phyloP scores from a whole-genome alignment of 2,113 vertebrate genomes.

The Chitala chitala region DNA sequence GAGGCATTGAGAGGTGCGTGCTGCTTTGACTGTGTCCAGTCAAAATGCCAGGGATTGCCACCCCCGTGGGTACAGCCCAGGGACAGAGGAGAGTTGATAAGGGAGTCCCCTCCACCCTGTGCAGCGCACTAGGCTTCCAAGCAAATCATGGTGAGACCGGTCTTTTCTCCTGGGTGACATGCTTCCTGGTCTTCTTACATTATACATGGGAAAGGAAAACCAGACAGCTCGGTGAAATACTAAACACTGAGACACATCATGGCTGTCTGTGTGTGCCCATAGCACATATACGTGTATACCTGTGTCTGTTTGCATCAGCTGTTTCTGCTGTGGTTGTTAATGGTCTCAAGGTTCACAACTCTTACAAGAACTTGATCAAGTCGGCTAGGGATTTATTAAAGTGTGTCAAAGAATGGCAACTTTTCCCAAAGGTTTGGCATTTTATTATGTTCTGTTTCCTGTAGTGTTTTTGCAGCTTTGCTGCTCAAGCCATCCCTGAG shows the following conservation, averaged over 20 bases:
- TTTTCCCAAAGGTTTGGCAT: neutral
- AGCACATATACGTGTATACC: slow-evolving; percentile 1
- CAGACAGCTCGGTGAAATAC: slow-evolving; percentile 35
- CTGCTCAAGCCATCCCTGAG: neutral
- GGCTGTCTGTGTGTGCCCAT: too few relatives aligned
- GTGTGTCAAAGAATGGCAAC: neutral
- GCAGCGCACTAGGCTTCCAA: too few relatives aligned
- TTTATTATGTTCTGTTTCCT: neutral
- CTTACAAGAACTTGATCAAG: neutral
- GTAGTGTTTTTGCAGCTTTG: neutral
- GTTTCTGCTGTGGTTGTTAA: slow-evolving; percentile 37
- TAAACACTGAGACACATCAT: too few relatives aligned
- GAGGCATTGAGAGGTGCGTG: neutral
- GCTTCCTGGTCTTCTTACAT: neutral
- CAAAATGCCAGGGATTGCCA: neutral
- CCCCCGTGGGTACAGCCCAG: too few relatives aligned
- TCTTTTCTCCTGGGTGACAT: neutral
- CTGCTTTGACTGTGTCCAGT: neutral
- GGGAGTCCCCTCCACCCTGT: neutral
- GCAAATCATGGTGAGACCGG: neutral
- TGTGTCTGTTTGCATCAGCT: slow-evolving; percentile 39
- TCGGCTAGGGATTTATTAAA: neutral
- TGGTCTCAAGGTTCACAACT: slow-evolving; percentile 35
- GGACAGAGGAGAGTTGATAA: too few relatives aligned
- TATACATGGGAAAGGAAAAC: neutral